Evolutionary conservation across 1,140 invertebrate genomes (phyloP), one percentile per base, ranked within the genome.

Genomic region (Macrocentrus cingulum): DNA sequence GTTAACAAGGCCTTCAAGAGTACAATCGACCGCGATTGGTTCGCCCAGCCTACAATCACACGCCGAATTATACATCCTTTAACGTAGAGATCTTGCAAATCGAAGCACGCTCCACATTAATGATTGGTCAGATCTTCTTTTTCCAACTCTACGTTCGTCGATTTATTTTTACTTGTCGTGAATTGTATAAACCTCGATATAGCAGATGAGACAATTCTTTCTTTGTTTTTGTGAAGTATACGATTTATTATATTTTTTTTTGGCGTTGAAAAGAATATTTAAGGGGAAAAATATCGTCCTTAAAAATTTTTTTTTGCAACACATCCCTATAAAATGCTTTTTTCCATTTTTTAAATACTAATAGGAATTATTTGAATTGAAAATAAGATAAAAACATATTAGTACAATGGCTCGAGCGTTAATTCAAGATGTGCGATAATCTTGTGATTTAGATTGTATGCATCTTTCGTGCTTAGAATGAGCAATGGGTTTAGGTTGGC

Each of bases 1-100:
- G 76, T 79, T 77, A 77, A 72, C 69, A 71, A n/a, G 71, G 75
- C 73, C 75, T 79, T 79, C 74, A 77, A 71, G 71, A 71, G 67
- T 69, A 77, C 76, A 79, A 79, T 79, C 73, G 75, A 63, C 67
- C 68, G 67, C 74, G 74, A 79, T 79, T 77, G 75, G 54, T 49
- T 56, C 45, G 45, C 73, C 70, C 73, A 67, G 71, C 72, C 72
- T 77, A 77, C 71, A 77, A 79, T 79, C 74, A 76, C 68, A 69
- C 66, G 65, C 64, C 67, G 72, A 65, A 74, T 76, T 76, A 76
- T 77, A 74, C 71, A 68, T 76, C 71, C 68, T 72, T 73, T 69
- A 76, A 63, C 66, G 61, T 49, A 41, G 64, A 64, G 62, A 70
- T 70, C 67, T 71, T 70, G 68, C 68, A 66, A 71, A 71, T 71